A percentile compares a stretch with the other conserved stretches of the same genome.
These are phyloP conservation scores for Dysdera silvatica DNA, from an alignment of 1,140 invertebrate genomes.

Conservation along the genomic window DNA sequence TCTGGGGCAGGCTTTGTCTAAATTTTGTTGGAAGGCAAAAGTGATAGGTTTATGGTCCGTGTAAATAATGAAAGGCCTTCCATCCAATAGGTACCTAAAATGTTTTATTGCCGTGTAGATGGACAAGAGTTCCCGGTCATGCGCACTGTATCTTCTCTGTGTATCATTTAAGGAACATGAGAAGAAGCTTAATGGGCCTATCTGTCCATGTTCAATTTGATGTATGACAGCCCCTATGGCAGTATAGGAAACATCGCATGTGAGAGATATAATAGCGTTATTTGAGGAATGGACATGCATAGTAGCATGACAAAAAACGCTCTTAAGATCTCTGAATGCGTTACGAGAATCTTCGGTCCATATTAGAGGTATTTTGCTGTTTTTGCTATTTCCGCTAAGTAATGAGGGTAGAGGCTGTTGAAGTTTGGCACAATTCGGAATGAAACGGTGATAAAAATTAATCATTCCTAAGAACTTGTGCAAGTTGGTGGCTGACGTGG, in stretches of 20 bases:
- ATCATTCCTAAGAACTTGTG: constrained; percentile 41
- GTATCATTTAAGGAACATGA: constrained; percentile 16
- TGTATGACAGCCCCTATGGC: constrained; percentile 22
- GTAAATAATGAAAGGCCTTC: constrained; percentile 34
- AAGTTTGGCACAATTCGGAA: constrained; percentile 12
- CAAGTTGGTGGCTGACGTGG: constrained; percentile 36
- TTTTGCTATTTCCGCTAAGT: neutral
- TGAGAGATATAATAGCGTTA: constrained; percentile 1
- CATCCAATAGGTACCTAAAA: constrained; percentile 37
- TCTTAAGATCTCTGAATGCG: constrained; percentile 43
- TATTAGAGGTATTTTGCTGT: constrained; percentile 12
- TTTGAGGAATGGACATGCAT: constrained; percentile 15
- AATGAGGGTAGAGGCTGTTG: constrained; percentile 1
- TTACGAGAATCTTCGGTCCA: constrained; percentile 30
- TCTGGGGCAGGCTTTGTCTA: no score
- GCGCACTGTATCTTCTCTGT: constrained; percentile 28
- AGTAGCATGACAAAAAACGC: constrained; percentile 31
- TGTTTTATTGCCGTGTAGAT: constrained; percentile 33
- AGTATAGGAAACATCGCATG: neutral
- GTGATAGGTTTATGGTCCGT: constrained; percentile 35
- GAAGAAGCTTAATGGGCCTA: constrained; percentile 32
- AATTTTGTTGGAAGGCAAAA: constrained; percentile 20
- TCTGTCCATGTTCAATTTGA: constrained; percentile 5
- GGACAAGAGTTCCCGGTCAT: constrained; percentile 37
- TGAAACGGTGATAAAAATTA: constrained; percentile 40